Conservation (phyloP, 1,140 invertebrate genomes). For the Phthorimaea operculella region DNA sequence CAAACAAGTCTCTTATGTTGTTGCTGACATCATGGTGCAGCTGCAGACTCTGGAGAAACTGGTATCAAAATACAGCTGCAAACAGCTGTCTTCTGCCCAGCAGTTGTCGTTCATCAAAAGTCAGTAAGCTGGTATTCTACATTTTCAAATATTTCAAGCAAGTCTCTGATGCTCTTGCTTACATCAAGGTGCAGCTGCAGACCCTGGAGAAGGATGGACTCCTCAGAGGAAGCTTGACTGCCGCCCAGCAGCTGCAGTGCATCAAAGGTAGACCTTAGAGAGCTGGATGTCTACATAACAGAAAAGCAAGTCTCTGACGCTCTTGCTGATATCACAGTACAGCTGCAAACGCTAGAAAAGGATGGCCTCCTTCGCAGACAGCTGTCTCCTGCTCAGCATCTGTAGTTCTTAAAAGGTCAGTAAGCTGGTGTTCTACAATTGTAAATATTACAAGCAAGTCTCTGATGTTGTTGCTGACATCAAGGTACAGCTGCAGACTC, state of each 20-base stretch:
- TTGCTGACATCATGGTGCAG: slow-evolving; percentile 80
- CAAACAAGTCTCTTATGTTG: slow-evolving; percentile 78
- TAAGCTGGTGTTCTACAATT: too few relatives aligned
- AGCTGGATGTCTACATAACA: too few relatives aligned
- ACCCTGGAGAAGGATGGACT: slow-evolving; percentile 77
- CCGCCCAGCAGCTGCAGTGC: slow-evolving; percentile 78
- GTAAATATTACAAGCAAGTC: slow-evolving; percentile 83
- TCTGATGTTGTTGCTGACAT: slow-evolving; percentile 80
- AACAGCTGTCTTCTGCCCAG: too few relatives aligned
- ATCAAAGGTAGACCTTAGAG: slow-evolving; percentile 91
- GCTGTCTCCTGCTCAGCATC: slow-evolving; percentile 79
- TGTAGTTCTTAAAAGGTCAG: slow-evolving; percentile 84
- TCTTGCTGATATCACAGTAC: too few relatives aligned
- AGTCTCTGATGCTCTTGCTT: slow-evolving; percentile 77
- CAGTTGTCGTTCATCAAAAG: slow-evolving; percentile 85
- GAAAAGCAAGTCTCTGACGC: too few relatives aligned
- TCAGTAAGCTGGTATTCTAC: not conserved
- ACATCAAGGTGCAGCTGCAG: slow-evolving; percentile 80
- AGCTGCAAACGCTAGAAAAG: slow-evolving; percentile 70
- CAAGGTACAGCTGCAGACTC: slow-evolving; percentile 74
- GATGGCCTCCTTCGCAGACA: slow-evolving; percentile 79
- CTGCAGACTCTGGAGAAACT: slow-evolving; percentile 77
- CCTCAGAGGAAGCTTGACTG: slow-evolving; percentile 78
- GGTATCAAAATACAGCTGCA: slow-evolving; percentile 75
- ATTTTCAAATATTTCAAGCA: slow-evolving; percentile 66